Percentiles rank a stretch among this genome's conserved stretches.
Conservation (phyloP, 2,797 vertebrate genomes). For the Aselliscus stoliczkanus region DNA sequence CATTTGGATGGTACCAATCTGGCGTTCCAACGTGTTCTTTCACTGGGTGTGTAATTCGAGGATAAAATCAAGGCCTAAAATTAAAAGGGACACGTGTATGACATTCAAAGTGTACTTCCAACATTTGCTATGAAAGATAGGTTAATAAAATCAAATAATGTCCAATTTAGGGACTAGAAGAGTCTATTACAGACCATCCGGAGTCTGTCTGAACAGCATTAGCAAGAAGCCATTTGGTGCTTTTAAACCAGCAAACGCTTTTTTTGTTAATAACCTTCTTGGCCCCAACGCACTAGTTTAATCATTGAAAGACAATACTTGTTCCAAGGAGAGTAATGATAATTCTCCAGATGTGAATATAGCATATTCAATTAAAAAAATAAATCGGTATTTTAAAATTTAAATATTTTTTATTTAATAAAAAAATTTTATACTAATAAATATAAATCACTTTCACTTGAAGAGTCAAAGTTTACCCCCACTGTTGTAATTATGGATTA, state of each 20-base stretch:
- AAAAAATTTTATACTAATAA: not conserved
- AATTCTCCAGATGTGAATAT: not conserved
- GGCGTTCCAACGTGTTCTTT: not conserved
- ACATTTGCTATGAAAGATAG: not conserved
- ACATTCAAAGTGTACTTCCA: not conserved
- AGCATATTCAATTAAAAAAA: not conserved
- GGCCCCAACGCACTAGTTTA: not conserved
- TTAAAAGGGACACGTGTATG: not conserved
- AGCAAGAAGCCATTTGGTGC: not conserved
- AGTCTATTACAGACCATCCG: accelerated
- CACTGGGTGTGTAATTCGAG: not conserved
- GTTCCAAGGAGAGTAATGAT: not conserved
- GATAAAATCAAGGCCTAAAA: not conserved
- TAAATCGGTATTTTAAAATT: not conserved
- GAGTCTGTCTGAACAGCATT: not conserved
- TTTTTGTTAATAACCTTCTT: not conserved
- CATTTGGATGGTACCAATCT: not conserved
- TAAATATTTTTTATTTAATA: not conserved
- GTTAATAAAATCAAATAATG: not conserved
- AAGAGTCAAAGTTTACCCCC: not conserved
- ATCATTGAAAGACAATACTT: not conserved
- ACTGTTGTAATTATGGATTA: not conserved
- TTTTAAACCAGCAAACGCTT: not conserved
- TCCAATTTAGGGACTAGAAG: not conserved
- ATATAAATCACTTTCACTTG: not conserved